Evolutionary conservation across 1,140 invertebrate genomes (phyloP).

Genomic region (Bombyx mandarina): DNA sequence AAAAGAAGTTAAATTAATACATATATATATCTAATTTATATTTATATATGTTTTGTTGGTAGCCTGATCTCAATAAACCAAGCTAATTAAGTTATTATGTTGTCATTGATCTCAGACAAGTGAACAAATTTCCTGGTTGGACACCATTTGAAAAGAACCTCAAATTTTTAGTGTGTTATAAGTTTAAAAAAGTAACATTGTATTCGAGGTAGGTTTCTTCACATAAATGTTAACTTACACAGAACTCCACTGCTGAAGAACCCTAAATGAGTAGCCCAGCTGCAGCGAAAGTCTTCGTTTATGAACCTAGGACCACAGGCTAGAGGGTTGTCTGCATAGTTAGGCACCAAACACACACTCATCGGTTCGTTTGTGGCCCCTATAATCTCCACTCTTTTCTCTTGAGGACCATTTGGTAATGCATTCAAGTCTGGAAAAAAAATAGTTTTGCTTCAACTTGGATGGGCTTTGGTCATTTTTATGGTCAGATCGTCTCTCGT

Average conservation of each 20-base stretch:
- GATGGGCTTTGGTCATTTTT: not conserved
- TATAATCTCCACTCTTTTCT: conserved; percentile 74
- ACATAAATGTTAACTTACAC: conserved; percentile 63
- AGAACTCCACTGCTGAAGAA: conserved; percentile 79
- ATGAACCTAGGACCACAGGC: conserved; percentile 84
- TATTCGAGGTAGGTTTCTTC: no score
- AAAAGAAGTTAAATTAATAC: no score
- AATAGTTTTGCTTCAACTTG: not conserved
- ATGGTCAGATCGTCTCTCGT: not conserved
- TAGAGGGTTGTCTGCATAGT: conserved; percentile 79
- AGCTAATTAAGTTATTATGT: no score
- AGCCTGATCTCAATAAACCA: no score
- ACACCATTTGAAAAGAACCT: no score
- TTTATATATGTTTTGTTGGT: no score
- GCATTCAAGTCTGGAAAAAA: conserved; percentile 80
- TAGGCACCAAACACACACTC: conserved; percentile 72
- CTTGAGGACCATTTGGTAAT: conserved; percentile 74
- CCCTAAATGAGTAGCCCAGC: conserved; percentile 72
- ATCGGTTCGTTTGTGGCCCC: conserved; percentile 75
- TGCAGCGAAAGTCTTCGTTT: conserved; percentile 74
- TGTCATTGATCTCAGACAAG: no score
- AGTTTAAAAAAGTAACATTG: no score
- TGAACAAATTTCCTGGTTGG: no score
- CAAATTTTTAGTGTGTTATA: no score
- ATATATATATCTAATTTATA: no score